A percentile compares a stretch with the other conserved stretches of the same genome.
Conservation (phyloP, 2,888 invertebrate genomes). For the Thelaira solivaga region DNA sequence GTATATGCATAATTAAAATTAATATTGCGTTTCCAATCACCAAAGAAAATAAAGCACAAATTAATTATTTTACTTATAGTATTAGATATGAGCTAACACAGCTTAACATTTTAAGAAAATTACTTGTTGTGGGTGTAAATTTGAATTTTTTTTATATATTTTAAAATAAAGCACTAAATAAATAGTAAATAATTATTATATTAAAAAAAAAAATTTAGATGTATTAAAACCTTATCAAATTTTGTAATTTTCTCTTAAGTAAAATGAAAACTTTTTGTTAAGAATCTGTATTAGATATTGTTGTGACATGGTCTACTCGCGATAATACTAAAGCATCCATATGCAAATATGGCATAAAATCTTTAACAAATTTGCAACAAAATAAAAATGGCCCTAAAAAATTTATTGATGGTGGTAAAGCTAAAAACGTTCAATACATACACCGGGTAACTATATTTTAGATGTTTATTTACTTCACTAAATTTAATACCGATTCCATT, state of each 20-base stretch:
- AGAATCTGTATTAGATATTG: conserved; percentile 83
- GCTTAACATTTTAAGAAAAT: no score
- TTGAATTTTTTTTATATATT: no score
- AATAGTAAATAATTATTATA: not conserved
- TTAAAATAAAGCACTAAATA: no score
- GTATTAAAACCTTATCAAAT: not conserved
- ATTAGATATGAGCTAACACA: no score
- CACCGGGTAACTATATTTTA: conserved; percentile 81
- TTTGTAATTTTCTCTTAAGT: not conserved
- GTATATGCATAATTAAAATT: no score
- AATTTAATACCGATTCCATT: no score
- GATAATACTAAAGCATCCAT: conserved; percentile 82
- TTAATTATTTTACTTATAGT: no score
- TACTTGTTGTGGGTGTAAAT: no score
- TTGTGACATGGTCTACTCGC: conserved; percentile 90
- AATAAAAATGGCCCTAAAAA: conserved; percentile 79
- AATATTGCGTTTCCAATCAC: not conserved
- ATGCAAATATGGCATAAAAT: conserved; percentile 85
- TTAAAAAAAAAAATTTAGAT: not conserved
- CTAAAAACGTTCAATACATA: conserved; percentile 83
- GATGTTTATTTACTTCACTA: no score
- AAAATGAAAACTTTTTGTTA: conserved; percentile 72
- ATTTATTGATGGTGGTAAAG: conserved; percentile 86
- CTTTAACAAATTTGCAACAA: conserved; percentile 76
- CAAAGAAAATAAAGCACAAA: not conserved